Evolutionary conservation across 2,888 invertebrate genomes (phyloP), one percentile per base, ranked within the genome.

Genomic region (Clusia tigrina): DNA sequence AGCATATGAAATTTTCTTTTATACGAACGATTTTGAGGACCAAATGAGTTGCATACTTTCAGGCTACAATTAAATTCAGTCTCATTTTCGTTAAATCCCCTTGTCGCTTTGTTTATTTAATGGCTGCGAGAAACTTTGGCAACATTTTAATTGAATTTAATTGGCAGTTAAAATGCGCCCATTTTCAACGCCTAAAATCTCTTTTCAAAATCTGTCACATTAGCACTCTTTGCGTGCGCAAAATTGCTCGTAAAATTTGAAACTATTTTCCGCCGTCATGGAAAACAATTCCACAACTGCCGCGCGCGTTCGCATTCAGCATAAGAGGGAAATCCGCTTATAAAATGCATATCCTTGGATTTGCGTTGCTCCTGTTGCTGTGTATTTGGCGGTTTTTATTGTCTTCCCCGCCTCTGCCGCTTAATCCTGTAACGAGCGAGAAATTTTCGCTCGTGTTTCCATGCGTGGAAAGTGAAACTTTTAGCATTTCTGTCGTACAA

Each of bases 211-310:
- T 46, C 46, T 48, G 54, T 23, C 60, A 54, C 60, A 60, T 60
- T 60, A 60, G 52, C 60, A 60, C 54, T 54, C n/a, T 60, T 25
- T 32, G 32, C 42, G 42, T n/a, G 42, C n/a, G 12, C 6, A 46
- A 60, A 60, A 60, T 54, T 60, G 54, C 60, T 51, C 60, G 55
- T 60, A 60, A 60, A 60, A 54, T 46, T 48, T n/a, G 17, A 48
- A 60, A 54, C 54, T 60, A 60, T 60, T 60, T 53, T 22, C 26
- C 54, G 54, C 20, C 18, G n/a, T 6, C 15, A n/a, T n/a, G n/a
- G n/a, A n/a, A n/a, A n/a, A n/a, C 42, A 26, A 22, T 42, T 42
- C 20, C 23, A 18, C 42, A n/a, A 6, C n/a, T 42, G 3, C 42
- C 3, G 9, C n/a, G 48, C 20, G n/a, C 48, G n/a, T 48, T 48